These are phyloP conservation scores for Pemphigus obesinymphae DNA, from an alignment of 1,140 invertebrate species.

Conservation along the genomic window DNA sequence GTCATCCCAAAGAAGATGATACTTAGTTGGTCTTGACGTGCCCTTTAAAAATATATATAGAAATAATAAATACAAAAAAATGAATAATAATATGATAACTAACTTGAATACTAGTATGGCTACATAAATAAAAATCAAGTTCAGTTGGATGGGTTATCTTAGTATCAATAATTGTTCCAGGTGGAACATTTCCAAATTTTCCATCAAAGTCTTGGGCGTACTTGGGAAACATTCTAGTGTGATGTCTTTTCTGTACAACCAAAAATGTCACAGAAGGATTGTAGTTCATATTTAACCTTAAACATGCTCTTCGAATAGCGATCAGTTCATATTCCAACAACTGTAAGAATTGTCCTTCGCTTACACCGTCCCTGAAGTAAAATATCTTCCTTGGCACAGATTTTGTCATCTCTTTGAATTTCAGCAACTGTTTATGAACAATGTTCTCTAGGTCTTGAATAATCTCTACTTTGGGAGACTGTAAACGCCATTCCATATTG, in stretches of 20 bases:
- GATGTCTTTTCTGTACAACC: conserved; percentile 88
- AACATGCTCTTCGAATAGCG: conserved; percentile 65
- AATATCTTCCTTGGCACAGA: conserved; percentile 61
- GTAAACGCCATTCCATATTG: conserved; percentile 65
- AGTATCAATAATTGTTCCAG: conserved; percentile 79
- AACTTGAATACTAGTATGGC: conserved; percentile 64
- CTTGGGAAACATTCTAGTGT: conserved; percentile 68
- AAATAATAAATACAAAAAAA: not conserved
- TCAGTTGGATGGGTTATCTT: conserved; percentile 74
- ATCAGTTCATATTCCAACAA: conserved; percentile 59
- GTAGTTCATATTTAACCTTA: conserved; percentile 52
- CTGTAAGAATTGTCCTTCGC: conserved; percentile 74
- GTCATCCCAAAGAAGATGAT: conserved; percentile 80
- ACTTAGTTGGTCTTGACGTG: conserved; percentile 82
- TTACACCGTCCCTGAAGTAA: conserved; percentile 79
- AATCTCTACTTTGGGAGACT: conserved; percentile 63
- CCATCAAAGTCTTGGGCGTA: conserved; percentile 51
- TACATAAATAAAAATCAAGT: conserved; percentile 81
- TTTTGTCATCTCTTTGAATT: conserved; percentile 54
- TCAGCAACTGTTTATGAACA: conserved; percentile 56
- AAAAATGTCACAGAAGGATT: conserved; percentile 72
- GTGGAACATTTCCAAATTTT: conserved; percentile 66
- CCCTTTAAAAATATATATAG: conserved; percentile 60
- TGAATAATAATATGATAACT: conserved; percentile 10
- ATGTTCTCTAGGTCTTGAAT: conserved; percentile 71